Evolutionary conservation across 2,888 invertebrate genomes (phyloP), one percentile per base, ranked within the genome.

Genomic region (Epistrophe eligans): DNA sequence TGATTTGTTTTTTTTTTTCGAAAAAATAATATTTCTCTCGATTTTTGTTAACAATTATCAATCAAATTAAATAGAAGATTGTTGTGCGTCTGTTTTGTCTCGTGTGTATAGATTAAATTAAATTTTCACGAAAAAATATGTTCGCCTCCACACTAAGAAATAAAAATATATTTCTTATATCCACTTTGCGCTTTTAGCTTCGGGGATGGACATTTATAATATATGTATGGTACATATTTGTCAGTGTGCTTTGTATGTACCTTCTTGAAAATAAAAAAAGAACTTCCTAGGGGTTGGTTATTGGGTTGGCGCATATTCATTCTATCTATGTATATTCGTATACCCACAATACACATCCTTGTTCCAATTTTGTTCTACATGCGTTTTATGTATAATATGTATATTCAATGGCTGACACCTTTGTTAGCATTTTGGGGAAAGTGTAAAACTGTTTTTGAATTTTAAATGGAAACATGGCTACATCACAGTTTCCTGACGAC

Each of bases 301-400:
- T 17, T 35, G 35, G 57, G 32, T 35, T 57, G 57, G 57, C 57
- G 57, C 57, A 57, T 11, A 32, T n/a, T 24, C 8, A 28, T 50
- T 24, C 11, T 43, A 15, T 43, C 11, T 13, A 32, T 32, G 24
- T 24, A 32, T 17, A 50, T 19, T 24, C n/a, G 0, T 52, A 52
- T 52, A 50, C 50, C 19, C 19, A 50, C n/a, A 43, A 19, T 24
- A 24, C 52, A 52, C 50, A 11, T 52, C 50, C 17, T 1, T 32
- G 28, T 28, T n/a, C 28, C 4, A n/a, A 9, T n/a, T 28, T 55
- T 28, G 9, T 15, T 55, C 55, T 28, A 24, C 13, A 24, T 24
- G 13, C 7, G 7, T 52, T 52, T 24, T 24, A 52, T 24, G 24
- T 24, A 24, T 24, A n/a, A 3, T 24, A 24, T 24, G 24, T 50